A percentile compares a stretch with the other conserved stretches of the same genome.
phyloP scores from a whole-genome alignment of 30 jellyfish, hydroid and myxozoan species.

The Phacellophora camtschatica region DNA sequence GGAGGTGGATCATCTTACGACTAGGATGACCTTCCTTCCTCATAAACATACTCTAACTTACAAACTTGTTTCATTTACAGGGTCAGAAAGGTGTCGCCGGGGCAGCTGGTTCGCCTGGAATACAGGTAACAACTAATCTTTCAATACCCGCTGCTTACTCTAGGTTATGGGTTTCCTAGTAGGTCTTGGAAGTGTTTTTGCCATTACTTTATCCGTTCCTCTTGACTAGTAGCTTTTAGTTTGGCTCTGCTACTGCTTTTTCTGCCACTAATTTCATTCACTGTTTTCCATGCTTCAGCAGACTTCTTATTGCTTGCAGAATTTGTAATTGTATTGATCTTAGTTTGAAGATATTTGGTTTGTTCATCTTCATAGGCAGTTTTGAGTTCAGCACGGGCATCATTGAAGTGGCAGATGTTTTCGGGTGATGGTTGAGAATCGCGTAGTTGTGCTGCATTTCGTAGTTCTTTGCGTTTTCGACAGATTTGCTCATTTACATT shows the following conservation, averaged over 20 bases:
- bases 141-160: no score
- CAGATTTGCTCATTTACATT: no score
- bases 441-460: no score
- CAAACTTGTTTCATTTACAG: no score
- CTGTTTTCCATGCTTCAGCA: not conserved
- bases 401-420: not conserved
- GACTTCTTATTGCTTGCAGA: not conserved
- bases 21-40: no score
- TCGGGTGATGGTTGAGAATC: no score
- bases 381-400: not conserved
- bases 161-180: no score
- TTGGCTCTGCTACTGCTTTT: not conserved
- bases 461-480: no score
- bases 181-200: not conserved
- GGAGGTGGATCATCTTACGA: no score
- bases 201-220: not conserved
- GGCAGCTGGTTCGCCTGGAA: slow-evolving; percentile 50
- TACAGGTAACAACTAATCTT: slow-evolving; percentile 9
- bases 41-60: no score
- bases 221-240: not conserved
- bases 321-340: not conserved
- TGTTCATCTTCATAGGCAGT: not conserved
- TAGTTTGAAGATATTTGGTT: not conserved
- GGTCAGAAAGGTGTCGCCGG: slow-evolving; percentile 64
- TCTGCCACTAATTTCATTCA: not conserved